Percentiles rank a stretch among this genome's conserved stretches.
Evolutionary conservation across 2,797 vertebrate genomes (phyloP).

Genomic region (Periparus ater): DNA sequence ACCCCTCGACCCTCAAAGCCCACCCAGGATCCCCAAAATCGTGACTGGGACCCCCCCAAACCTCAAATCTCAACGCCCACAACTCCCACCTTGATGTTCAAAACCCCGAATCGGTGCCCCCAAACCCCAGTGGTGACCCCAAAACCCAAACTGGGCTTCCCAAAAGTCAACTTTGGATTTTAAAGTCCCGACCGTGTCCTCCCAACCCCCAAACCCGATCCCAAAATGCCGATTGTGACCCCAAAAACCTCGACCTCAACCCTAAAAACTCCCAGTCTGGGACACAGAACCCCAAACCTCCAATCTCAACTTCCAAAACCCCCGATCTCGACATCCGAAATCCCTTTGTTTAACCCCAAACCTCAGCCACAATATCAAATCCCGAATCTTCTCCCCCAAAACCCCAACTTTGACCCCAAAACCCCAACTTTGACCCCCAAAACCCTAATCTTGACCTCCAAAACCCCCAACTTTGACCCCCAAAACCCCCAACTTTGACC

Average conservation of each 20-base stretch:
- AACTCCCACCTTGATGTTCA: rapidly evolving
- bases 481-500: background rate
- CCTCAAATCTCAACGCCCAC: background rate
- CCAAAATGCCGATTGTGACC: background rate
- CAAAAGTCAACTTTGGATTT: background rate
- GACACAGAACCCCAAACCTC: background rate
- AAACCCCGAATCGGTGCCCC: background rate
- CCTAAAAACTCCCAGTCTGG: background rate
- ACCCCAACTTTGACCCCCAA: background rate
- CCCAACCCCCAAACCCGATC: no score
- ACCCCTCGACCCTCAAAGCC: background rate
- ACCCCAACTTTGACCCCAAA: background rate
- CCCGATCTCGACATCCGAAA: background rate
- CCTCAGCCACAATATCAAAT: no score
- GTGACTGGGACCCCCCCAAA: background rate
- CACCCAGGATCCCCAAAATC: background rate
- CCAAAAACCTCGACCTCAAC: background rate
- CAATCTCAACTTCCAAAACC: no score
- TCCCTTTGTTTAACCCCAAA: no score
- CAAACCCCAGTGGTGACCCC: background rate
- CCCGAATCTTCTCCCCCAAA: no score
- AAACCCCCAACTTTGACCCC: background rate
- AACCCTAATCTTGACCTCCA: no score
- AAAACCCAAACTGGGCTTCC: background rate
- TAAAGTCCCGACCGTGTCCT: background rate